phyloP scores from a whole-genome alignment of 2,888 invertebrate genomes.

The Ischnura elegans region DNA sequence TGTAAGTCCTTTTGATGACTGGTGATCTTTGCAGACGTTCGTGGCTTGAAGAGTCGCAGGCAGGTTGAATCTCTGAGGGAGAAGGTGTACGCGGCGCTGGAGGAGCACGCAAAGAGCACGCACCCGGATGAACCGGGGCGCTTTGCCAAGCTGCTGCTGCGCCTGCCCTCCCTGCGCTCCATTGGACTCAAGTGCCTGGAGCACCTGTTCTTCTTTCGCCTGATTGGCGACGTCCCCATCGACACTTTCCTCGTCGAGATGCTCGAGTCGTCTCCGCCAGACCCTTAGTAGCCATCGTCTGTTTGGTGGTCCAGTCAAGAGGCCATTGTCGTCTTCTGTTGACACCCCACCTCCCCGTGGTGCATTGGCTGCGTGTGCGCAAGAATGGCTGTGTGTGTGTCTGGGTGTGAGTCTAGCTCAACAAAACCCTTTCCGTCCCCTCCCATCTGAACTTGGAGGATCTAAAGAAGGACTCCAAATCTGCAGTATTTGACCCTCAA shows the following conservation, averaged over 20 bases:
- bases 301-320: constrained; percentile 47
- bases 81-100: constrained; percentile 95
- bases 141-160: constrained; percentile 95
- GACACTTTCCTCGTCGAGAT: constrained; percentile 91
- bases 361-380: not conserved
- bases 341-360: constrained; percentile 29
- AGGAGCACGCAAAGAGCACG: constrained; percentile 94
- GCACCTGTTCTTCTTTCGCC: constrained; percentile 95
- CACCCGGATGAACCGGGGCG: constrained; percentile 96
- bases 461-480: constrained; percentile 30
- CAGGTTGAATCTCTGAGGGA: constrained; percentile 94
- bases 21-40: constrained; percentile 84
- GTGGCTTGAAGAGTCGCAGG: constrained; percentile 90
- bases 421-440: constrained; percentile 62
- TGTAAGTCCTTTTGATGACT: no score
- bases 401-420: not conserved
- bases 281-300: constrained; percentile 74
- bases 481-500: constrained; percentile 19
- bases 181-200: constrained; percentile 97
- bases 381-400: not conserved
- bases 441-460: constrained; percentile 58
- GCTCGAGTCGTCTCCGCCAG: constrained; percentile 83
- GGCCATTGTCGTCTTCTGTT: constrained; percentile 32
- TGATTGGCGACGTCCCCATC: constrained; percentile 92
- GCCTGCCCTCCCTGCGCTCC: constrained; percentile 93